Evolutionary conservation across 2,113 vertebrate species (phyloP).

Genomic region (Meleagris gallopavo): DNA sequence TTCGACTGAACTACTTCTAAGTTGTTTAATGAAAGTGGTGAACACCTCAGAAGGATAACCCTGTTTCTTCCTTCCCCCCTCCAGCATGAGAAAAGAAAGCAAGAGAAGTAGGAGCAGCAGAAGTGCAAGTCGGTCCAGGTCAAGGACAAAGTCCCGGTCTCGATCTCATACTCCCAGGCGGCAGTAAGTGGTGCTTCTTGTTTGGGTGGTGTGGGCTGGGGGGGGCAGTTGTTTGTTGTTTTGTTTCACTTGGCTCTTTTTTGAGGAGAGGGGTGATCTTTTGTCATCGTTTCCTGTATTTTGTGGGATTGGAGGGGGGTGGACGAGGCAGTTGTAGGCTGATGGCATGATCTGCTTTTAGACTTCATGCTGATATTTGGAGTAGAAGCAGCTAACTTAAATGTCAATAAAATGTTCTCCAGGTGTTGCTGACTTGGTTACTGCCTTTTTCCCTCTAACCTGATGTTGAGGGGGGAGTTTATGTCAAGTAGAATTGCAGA

Average conservation of each 20-base stretch:
- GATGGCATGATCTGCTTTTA: rapidly evolving
- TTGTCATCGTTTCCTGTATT: rapidly evolving
- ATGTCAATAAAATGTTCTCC: not conserved
- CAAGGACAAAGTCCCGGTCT: conserved; percentile 90
- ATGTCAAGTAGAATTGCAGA: rapidly evolving
- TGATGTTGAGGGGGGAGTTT: rapidly evolving
- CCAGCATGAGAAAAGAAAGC: conserved; percentile 91
- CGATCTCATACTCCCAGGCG: conserved; percentile 90
- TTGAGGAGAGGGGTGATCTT: rapidly evolving
- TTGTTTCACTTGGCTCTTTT: too few relatives aligned
- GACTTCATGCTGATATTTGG: not conserved
- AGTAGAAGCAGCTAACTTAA: not conserved
- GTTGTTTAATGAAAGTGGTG: rapidly evolving
- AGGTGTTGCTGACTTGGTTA: too few relatives aligned
- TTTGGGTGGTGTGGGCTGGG: rapidly evolving
- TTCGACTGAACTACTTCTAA: not conserved
- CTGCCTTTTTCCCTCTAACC: not conserved
- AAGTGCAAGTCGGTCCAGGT: conserved; percentile 88
- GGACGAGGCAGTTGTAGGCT: not conserved
- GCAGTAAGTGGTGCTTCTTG: conserved; percentile 84
- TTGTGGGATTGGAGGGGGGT: not conserved
- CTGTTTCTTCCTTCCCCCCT: not conserved
- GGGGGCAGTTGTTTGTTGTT: too few relatives aligned
- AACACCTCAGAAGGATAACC: not conserved
- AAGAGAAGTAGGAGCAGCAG: conserved; percentile 92